Conservation (phyloP, 2,797 vertebrate genomes). For the Hydrophis major region DNA sequence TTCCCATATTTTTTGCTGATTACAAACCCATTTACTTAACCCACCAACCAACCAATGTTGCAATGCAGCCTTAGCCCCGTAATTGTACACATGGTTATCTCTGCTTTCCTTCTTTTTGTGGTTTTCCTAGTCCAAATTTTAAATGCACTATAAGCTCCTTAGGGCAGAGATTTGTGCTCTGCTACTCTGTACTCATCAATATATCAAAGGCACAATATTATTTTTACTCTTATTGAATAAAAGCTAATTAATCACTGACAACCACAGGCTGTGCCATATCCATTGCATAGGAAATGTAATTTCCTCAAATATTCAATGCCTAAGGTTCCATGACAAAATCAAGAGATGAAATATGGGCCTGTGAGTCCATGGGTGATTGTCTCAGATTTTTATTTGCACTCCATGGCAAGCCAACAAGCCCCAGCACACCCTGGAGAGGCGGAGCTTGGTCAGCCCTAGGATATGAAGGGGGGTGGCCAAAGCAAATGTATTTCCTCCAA, state of each 20-base stretch:
- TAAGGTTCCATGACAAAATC: constrained; percentile 25
- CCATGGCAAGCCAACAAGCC: not conserved
- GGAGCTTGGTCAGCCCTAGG: not conserved
- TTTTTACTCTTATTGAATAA: not conserved
- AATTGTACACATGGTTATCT: not conserved
- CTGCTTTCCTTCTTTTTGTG: not conserved
- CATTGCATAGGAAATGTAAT: not conserved
- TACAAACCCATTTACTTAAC: not conserved
- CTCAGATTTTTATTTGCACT: not conserved
- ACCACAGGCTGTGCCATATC: not conserved
- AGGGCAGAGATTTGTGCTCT: not conserved
- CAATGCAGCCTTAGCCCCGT: not conserved
- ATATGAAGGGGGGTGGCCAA: no score
- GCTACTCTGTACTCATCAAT: not conserved
- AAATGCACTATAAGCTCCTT: not conserved
- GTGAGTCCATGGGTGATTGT: not conserved
- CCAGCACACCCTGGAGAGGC: not conserved
- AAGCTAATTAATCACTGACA: not conserved
- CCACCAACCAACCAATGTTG: not conserved
- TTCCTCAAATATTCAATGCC: constrained; percentile 26
- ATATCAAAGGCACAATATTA: not conserved
- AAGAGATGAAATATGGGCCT: not conserved
- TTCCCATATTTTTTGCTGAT: not conserved
- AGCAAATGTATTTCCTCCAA: not conserved
- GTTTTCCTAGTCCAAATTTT: not conserved